A percentile compares a stretch with the other conserved stretches of the same genome.
Conservation (phyloP, 2,113 vertebrate species). For the Tamias sibiricus region DNA sequence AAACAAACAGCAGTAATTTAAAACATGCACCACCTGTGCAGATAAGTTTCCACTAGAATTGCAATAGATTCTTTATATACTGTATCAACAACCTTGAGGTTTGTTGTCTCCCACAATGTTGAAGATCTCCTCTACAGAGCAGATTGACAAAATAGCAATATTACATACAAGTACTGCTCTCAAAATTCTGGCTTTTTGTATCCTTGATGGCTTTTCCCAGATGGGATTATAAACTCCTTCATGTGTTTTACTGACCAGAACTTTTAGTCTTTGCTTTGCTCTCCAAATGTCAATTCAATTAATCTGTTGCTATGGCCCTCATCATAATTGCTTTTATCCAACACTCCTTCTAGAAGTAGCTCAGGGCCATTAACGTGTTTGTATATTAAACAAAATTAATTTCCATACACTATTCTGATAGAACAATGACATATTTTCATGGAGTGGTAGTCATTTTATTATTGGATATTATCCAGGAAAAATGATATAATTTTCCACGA, state of each 20-base stretch:
- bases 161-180: background rate
- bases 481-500: background rate
- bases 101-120: background rate
- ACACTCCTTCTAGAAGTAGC: background rate
- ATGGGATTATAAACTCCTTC: background rate
- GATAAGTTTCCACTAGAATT: background rate
- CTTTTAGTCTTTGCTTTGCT: background rate
- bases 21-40: background rate
- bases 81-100: background rate
- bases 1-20: background rate
- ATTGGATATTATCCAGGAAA: background rate
- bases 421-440: background rate
- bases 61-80: background rate
- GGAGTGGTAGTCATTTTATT: background rate
- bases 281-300: background rate
- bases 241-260: background rate
- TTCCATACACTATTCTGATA: background rate
- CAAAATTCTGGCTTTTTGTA: background rate
- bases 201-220: background rate
- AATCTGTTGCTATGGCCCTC: background rate
- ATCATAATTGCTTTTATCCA: background rate
- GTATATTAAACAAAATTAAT: constrained; percentile 28
- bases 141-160: background rate
- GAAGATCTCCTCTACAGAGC: rapidly evolving
- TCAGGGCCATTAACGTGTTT: background rate